A percentile compares a stretch with the other conserved stretches of the same genome.
Conservation (phyloP, 2,888 invertebrate genomes). For the Zygogramma bicolorata region DNA sequence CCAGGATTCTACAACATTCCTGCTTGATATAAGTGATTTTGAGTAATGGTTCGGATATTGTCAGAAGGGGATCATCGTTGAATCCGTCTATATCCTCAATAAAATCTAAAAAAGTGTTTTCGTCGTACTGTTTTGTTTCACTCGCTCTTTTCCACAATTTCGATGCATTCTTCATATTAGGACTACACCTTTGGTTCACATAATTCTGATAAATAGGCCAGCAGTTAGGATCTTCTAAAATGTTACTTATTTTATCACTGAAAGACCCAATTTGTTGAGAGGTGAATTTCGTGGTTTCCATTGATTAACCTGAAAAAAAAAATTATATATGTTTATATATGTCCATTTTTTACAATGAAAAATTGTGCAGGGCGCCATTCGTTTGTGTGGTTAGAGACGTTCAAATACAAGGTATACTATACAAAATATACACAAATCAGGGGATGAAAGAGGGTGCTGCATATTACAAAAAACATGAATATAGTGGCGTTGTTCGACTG, state of each 20-base stretch:
- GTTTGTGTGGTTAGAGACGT: no score
- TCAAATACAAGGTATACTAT: no score
- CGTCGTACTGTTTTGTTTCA: constrained; percentile 43
- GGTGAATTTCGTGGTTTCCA: constrained; percentile 49
- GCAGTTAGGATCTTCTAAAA: constrained; percentile 47
- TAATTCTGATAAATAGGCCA: constrained; percentile 36
- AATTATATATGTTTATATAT: not conserved
- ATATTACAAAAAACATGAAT: no score
- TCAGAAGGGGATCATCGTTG: constrained; percentile 51
- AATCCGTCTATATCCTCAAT: constrained; percentile 55
- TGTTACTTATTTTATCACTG: constrained; percentile 53
- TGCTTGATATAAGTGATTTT: constrained; percentile 52
- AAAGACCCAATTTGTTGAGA: constrained; percentile 51
- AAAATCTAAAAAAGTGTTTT: constrained; percentile 49
- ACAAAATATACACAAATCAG: no score
- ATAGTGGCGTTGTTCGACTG: no score
- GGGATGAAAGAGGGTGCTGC: no score
- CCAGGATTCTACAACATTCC: constrained; percentile 55
- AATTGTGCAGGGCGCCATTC: no score
- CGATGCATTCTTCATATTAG: constrained; percentile 42
- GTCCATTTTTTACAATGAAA: not conserved
- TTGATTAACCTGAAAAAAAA: constrained; percentile 39
- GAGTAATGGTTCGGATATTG: constrained; percentile 48
- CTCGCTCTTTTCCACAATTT: constrained; percentile 51
- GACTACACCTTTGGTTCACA: constrained; percentile 28